Evolutionary conservation across 2,797 vertebrate species (phyloP).

Genomic region (Acanthurus tractus): DNA sequence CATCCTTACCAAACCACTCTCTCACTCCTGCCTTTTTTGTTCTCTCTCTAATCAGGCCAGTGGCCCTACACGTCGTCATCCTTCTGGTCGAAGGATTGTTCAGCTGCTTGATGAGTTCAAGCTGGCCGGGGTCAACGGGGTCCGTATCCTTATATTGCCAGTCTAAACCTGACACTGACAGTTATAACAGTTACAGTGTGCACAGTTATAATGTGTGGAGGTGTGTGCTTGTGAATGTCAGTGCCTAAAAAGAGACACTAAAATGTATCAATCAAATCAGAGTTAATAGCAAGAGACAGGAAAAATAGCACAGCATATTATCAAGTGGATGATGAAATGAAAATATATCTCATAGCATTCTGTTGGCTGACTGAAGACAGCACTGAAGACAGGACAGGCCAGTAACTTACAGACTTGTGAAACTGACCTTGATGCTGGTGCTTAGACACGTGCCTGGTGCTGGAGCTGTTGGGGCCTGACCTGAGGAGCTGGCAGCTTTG

Average conservation of each 20-base stretch:
- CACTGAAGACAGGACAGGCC: neutral
- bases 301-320: neutral
- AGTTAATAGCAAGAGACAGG: too few species aligned
- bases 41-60: conserved; percentile 78
- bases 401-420: neutral
- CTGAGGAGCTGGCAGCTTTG: conserved; percentile 85
- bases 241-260: neutral
- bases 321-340: neutral
- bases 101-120: conserved; percentile 90
- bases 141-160: conserved; percentile 87
- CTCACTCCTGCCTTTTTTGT: neutral
- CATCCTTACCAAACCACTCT: neutral
- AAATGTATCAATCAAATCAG: neutral
- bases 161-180: conserved; percentile 17
- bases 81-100: conserved; percentile 81
- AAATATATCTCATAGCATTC: neutral
- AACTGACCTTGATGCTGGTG: conserved; percentile 55
- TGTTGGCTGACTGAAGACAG: neutral
- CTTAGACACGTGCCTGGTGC: conserved; percentile 89
- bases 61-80: conserved; percentile 80
- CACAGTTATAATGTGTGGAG: neutral
- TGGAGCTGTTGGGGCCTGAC: conserved; percentile 89
- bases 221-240: conserved; percentile 2
- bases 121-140: conserved; percentile 87
- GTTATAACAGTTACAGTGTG: too few species aligned